These are phyloP conservation scores for Acanthosepion esculentum DNA, from an alignment of 2,888 invertebrate species.

Conservation along the genomic window DNA sequence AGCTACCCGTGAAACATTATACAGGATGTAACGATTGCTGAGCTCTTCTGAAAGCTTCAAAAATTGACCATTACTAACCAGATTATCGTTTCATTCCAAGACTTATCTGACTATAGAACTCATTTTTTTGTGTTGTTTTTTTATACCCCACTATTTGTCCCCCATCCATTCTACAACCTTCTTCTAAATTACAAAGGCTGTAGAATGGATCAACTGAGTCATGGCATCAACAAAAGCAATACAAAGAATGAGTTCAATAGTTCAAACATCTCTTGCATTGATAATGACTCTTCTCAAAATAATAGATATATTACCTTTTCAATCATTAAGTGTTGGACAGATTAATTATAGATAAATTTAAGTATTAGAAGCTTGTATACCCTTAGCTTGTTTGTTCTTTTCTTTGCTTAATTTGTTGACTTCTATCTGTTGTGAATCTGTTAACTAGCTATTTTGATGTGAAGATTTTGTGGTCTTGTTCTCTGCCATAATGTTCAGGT, in stretches of 20 bases:
- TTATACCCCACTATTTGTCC: background rate
- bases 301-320: background rate
- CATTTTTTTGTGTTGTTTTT: background rate
- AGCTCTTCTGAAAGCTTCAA: background rate
- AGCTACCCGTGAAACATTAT: background rate
- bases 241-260: background rate
- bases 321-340: background rate
- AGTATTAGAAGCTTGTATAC: background rate
- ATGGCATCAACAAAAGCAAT: background rate
- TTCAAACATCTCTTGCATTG: background rate
- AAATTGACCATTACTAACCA: background rate
- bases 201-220: background rate
- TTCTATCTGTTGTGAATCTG: background rate
- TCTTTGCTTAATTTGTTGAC: background rate
- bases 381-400: background rate
- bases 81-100: background rate
- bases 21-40: background rate
- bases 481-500: background rate
- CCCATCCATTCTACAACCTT: background rate
- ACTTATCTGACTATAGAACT: background rate
- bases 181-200: background rate
- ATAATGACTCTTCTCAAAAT: background rate
- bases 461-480: slow-evolving; percentile 11
- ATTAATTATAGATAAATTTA: background rate
- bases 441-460: background rate